Percentiles rank a stretch among this genome's conserved stretches.
Evolutionary conservation across 2,888 invertebrate genomes (phyloP).

Genomic region (Drosophila hawaiiensis): DNA sequence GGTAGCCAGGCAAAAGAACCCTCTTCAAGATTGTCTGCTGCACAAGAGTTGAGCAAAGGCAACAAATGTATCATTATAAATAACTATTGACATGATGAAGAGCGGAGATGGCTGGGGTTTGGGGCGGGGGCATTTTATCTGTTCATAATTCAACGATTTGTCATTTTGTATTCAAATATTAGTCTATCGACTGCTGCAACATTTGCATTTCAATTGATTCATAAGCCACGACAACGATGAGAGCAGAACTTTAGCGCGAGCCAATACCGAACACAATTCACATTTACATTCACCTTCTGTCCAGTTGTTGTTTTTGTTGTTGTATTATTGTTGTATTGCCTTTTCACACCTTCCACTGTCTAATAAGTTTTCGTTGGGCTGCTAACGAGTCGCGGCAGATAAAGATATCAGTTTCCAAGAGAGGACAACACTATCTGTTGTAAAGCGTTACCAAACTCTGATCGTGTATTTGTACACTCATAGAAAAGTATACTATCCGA

Average conservation of each 20-base stretch:
- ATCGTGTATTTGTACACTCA: not conserved
- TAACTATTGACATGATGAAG: not conserved
- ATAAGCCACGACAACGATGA: slow-evolving; percentile 45
- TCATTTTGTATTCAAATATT: slow-evolving; percentile 79
- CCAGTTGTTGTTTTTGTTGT: slow-evolving; percentile 1
- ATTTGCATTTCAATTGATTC: slow-evolving; percentile 79
- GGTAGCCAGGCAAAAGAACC: not conserved
- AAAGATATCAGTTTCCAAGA: slow-evolving; percentile 71
- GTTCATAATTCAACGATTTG: slow-evolving; percentile 79
- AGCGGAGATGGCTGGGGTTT: not conserved
- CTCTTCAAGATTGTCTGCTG: not conserved
- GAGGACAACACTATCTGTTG: slow-evolving; percentile 46
- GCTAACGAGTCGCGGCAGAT: slow-evolving; percentile 61
- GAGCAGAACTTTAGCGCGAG: slow-evolving; percentile 75
- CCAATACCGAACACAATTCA: slow-evolving; percentile 50
- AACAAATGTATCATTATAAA: slow-evolving; percentile 19
- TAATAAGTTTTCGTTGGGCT: slow-evolving; percentile 43
- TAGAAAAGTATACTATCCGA: slow-evolving; percentile 10
- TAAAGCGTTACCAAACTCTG: slow-evolving; percentile 2
- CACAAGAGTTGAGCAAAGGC: not conserved
- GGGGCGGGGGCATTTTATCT: not conserved
- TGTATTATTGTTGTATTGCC: slow-evolving; percentile 9
- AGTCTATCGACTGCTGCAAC: slow-evolving; percentile 44
- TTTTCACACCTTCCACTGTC: slow-evolving; percentile 71
- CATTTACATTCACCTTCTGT: slow-evolving; percentile 29